Evolutionary conservation across 2,888 invertebrate genomes (phyloP), one percentile per base, ranked within the genome.

Genomic region (Tetragonula carbonaria): DNA sequence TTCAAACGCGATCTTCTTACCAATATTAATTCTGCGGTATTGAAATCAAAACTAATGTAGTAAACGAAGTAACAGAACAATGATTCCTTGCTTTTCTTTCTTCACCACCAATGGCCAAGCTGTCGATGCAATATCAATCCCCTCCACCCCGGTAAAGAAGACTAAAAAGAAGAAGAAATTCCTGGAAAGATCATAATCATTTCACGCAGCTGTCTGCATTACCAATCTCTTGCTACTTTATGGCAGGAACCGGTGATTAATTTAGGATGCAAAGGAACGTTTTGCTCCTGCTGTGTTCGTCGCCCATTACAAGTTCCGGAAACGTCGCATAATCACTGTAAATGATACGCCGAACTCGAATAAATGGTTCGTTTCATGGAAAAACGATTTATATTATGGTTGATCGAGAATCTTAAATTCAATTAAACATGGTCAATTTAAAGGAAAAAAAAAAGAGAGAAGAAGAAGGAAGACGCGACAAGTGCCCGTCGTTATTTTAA

Each of bases 301-400:
- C 21, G 45, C 14, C 16, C 18, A 28, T 68, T 23, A 50, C 33
- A 45, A 67, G 2, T 16, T 67, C 45, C n/a, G n/a, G n/a, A n/a
- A 68, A 28, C 23, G 51, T 51, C 23, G 51, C 50, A 11, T 68
- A 68, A 68, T 68, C 50, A 23, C 50, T 23, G 45, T 45, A 68
- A 68, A 68, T 28, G 68, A 68, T 68, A 68, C 51, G 23, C 18
- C 23, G 4, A 51, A 67, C 67, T 51, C 50, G 23, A n/a, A 16
- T 67, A 50, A 68, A 11, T 23, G 50, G 11, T 18, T 18, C 18
- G 50, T n/a, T 33, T 33, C 71, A 21, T 3, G 16, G 8, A 11
- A 57, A 72, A 72, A 18, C 16, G 18, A 57, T 23, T 51, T 5
- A 33, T 33, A 33, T 33, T 33, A 33, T 33, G 33, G 33, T 33